A percentile compares a stretch with the other conserved stretches of the same genome.
These are phyloP conservation scores for Eriosoma lanigerum DNA, from an alignment of 1,140 invertebrate genomes.

Conservation along the genomic window DNA sequence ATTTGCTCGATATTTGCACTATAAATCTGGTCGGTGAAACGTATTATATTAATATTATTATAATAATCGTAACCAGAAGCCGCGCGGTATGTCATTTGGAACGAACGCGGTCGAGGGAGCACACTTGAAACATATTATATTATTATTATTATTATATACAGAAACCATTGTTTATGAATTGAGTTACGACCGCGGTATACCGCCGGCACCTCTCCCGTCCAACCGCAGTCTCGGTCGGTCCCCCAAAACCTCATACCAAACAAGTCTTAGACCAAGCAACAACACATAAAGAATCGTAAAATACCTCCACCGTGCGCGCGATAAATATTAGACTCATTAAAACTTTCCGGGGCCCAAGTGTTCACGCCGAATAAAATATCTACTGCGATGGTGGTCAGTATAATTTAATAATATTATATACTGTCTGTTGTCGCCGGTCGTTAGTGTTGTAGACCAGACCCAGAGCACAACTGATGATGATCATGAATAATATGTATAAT, in stretches of 20 bases:
- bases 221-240: neutral
- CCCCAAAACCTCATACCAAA: neutral
- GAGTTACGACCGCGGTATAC: conserved; percentile 19
- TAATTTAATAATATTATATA: no score
- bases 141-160: neutral
- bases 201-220: neutral
- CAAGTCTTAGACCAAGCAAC: neutral
- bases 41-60: conserved; percentile 10
- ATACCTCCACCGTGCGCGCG: neutral
- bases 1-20: neutral
- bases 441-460: no score
- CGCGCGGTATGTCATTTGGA: conserved; percentile 28
- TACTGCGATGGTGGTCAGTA: no score
- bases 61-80: conserved; percentile 11
- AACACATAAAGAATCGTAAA: neutral
- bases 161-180: conserved; percentile 36
- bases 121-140: neutral
- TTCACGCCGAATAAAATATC: no score
- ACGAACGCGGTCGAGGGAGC: conserved; percentile 10
- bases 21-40: conserved; percentile 33
- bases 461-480: no score
- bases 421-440: no score
- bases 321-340: no score
- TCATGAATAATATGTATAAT: no score
- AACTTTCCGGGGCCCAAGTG: no score